Percentiles rank a stretch among this genome's conserved stretches.
Evolutionary conservation across 2,888 invertebrate species (phyloP).

Genomic region (Erebia palarica): DNA sequence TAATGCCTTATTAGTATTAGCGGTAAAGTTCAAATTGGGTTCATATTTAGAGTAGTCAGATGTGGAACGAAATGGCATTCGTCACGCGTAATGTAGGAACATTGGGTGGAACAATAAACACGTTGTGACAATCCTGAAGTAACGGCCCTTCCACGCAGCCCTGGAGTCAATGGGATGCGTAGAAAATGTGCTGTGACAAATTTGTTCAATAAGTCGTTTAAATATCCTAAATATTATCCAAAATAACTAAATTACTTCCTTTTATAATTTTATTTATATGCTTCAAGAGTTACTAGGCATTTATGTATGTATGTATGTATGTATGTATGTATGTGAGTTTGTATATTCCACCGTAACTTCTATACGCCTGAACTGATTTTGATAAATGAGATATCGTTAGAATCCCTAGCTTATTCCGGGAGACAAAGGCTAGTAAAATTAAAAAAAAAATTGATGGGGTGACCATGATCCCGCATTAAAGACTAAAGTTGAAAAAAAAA

Average conservation of each 20-base stretch:
- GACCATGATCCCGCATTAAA: too few relatives aligned
- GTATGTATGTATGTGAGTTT: too few relatives aligned
- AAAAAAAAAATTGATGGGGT: too few relatives aligned
- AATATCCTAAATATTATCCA: conserved; percentile 17
- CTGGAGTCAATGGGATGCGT: conserved; percentile 1
- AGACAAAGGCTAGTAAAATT: too few relatives aligned
- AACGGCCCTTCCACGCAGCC: conserved; percentile 7
- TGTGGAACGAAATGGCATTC: conserved; percentile 34
- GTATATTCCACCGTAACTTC: too few relatives aligned
- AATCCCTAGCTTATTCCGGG: too few relatives aligned
- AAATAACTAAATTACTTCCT: neutral
- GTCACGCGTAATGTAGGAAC: conserved; percentile 39
- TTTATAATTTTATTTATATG: too few relatives aligned
- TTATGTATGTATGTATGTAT: too few relatives aligned
- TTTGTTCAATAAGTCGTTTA: neutral
- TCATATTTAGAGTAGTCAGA: conserved; percentile 15
- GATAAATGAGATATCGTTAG: too few relatives aligned
- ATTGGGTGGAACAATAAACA: conserved; percentile 32
- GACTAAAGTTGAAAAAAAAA: too few relatives aligned
- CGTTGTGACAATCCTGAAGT: conserved; percentile 26
- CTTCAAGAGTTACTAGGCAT: too few relatives aligned
- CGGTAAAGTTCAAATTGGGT: neutral
- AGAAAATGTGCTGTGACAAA: conserved; percentile 6
- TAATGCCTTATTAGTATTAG: neutral
- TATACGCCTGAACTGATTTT: too few relatives aligned